Base-by-base conservation (phyloP, 2,797 vertebrate species). In the Pogonophryne albipinna region DNA sequence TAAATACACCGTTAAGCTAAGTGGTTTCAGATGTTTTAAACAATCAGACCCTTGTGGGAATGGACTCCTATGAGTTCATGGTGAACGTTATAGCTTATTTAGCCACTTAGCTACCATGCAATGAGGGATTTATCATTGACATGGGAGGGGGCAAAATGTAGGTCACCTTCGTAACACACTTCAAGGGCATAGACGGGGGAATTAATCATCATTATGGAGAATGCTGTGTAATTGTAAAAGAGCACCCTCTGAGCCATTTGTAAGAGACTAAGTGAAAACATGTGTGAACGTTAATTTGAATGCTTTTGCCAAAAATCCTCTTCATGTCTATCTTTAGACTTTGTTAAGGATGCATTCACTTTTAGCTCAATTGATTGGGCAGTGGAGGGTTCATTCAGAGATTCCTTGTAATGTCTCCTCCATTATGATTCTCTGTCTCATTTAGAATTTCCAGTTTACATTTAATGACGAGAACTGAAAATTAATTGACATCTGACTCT, bases 131-230 rank as follows among this genome's bases (percentile, higher is more conserved):
- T 53, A 56, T 69, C 76, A 44, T 1, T 85, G 65, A 69, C 79
- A 79, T 41, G 70, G 47, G 64, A 79, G 76, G 76, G 66, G 87
- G 64, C 19, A 27, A 71, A 71, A 79, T 90, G 82, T 77, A 87
- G 86, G 87, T 78, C 86, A 86, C 85, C 76, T 87, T 85, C 72
- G 68, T 74, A 44, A 42, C 58, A 81, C 69, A 67, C 60, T 64
- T 75, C 71, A 90, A 92, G 91, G 85, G 42, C 85, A 83, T 14
- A 64, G 64, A 61, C 47, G 44, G 59, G 70, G 74, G 76, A 73
- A 34, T 64, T 49, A 65, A 75, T 78, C 73, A 78, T 50, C 84
- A 83, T 71, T 84, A 62, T 71, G 15, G 58, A 55, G 52, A 38
- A n/a, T 55, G 10, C 50, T 44, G 55, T 62, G 45, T 62, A 63